Conservation (phyloP, 2,797 vertebrate species). For the Oceanodroma leucorhoa region DNA sequence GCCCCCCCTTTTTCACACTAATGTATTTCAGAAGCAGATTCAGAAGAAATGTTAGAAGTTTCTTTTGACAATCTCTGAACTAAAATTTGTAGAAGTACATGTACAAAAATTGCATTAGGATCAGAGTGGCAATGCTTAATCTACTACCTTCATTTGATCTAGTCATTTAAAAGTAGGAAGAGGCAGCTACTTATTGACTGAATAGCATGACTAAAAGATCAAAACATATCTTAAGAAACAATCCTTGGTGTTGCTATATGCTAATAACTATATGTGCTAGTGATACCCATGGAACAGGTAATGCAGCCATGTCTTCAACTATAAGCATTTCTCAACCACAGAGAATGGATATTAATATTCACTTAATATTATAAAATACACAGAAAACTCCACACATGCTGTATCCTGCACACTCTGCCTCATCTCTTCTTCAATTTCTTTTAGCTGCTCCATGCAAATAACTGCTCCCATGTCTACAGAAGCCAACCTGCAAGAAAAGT, state of each 20-base stretch:
- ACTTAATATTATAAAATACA: background rate
- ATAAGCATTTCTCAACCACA: background rate
- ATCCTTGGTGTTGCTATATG: background rate
- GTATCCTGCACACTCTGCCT: background rate
- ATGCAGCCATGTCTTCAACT: background rate
- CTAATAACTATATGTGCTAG: background rate
- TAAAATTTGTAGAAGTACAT: background rate
- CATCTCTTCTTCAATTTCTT: background rate
- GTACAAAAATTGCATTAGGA: background rate
- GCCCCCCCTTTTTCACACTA: constrained; percentile 48
- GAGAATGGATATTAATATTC: background rate
- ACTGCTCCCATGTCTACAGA: rapidly evolving
- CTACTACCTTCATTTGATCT: background rate
- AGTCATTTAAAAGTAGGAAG: background rate
- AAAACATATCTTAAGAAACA: background rate
- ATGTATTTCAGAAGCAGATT: constrained; percentile 43
- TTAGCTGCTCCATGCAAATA: background rate
- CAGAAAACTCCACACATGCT: background rate
- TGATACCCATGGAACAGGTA: background rate
- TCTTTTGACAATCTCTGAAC: background rate
- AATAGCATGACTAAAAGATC: background rate
- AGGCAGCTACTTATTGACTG: background rate
- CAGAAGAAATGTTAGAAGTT: constrained; percentile 23
- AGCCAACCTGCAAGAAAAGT: background rate
- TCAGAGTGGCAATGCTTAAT: background rate